phyloP scores from a whole-genome alignment of 1,140 invertebrate genomes.

The Atopsyche davidsoni region DNA sequence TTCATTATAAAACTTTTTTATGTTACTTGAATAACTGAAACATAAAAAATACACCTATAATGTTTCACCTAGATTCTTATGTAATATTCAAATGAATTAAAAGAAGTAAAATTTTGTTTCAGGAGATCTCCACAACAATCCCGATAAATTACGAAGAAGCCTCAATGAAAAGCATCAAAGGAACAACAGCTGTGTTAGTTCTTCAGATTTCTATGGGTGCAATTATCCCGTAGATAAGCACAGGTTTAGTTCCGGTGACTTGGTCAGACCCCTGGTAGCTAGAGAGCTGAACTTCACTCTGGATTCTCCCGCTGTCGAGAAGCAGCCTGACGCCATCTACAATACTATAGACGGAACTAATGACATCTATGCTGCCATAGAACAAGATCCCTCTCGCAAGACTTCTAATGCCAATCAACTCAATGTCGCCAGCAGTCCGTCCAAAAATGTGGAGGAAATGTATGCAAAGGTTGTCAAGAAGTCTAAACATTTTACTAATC shows the following conservation, averaged over 20 bases:
- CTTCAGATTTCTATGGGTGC: slow-evolving; percentile 48
- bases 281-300: slow-evolving; percentile 44
- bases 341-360: slow-evolving; percentile 43
- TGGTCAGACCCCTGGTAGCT: slow-evolving; percentile 41
- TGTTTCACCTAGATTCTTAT: not conserved
- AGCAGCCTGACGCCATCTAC: slow-evolving; percentile 37
- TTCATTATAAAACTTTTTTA: not conserved
- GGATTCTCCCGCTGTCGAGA: slow-evolving; percentile 34
- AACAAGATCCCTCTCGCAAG: slow-evolving; percentile 52
- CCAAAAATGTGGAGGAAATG: slow-evolving; percentile 74
- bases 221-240: slow-evolving; percentile 49
- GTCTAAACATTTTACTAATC: slow-evolving; percentile 38
- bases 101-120: too few species aligned
- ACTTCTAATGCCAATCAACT: slow-evolving; percentile 37
- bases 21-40: slow-evolving; percentile 1
- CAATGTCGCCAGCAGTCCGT: slow-evolving; percentile 55
- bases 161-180: slow-evolving; percentile 49
- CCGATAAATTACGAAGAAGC: slow-evolving; percentile 45
- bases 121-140: slow-evolving; percentile 45
- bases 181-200: slow-evolving; percentile 48
- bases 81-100: too few species aligned
- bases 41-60: not conserved
- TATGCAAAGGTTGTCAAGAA: slow-evolving; percentile 80
- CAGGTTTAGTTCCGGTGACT: slow-evolving; percentile 44
- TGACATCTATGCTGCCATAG: slow-evolving; percentile 41